A percentile compares a stretch with the other conserved stretches of the same genome.
Conservation (phyloP, 2,797 vertebrate genomes). For the Zonotrichia albicollis region DNA sequence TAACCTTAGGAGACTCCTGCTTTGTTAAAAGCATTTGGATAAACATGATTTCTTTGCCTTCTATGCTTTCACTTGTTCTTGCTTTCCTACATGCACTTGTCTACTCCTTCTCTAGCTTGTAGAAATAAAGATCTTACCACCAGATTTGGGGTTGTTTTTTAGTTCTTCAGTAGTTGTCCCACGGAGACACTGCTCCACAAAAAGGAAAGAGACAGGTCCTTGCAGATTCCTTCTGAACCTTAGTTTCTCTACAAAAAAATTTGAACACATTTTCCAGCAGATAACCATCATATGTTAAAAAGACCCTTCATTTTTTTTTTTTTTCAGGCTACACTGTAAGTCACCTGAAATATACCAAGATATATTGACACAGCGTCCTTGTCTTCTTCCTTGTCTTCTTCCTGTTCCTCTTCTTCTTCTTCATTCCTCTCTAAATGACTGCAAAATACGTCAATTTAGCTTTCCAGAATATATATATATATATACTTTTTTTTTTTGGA, state of each 20-base stretch:
- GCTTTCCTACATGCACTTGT: not conserved
- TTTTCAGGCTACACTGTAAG: not conserved
- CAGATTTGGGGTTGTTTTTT: not conserved
- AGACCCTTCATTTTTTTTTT: not conserved
- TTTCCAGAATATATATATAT: not conserved
- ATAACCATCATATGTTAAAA: accelerated
- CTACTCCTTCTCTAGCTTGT: not conserved
- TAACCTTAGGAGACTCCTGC: not conserved
- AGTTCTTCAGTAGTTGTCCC: not conserved
- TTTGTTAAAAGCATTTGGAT: not conserved
- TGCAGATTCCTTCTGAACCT: not conserved
- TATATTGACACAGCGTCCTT: not conserved
- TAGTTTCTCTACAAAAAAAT: not conserved
- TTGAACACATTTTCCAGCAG: not conserved
- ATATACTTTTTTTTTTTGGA: not conserved
- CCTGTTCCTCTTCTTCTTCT: too few relatives aligned
- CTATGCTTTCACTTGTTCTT: not conserved
- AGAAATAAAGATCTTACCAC: not conserved
- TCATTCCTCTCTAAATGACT: not conserved
- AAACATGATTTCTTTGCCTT: not conserved
- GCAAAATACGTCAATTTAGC: not conserved
- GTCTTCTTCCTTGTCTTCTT: not conserved
- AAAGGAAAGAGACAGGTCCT: not conserved
- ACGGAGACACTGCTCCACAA: not conserved
- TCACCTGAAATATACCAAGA: not conserved